Evolutionary conservation across 2,888 invertebrate genomes (phyloP), one percentile per base, ranked within the genome.

Genomic region (Drosophila pseudotakahashii): DNA sequence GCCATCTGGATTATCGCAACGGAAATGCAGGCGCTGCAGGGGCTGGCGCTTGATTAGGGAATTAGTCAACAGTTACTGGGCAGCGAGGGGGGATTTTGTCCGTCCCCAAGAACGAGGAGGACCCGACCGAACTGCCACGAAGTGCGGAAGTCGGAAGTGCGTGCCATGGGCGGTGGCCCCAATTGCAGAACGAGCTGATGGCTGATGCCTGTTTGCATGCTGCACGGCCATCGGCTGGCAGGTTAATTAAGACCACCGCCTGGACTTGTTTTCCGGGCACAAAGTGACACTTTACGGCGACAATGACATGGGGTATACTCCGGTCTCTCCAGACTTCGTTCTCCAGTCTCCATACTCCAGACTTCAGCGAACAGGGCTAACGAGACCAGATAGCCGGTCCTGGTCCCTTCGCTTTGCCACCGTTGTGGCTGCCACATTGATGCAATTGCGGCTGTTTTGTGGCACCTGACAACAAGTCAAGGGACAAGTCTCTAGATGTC

Each of bases 41-140:
- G 58, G n/a, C 32, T 41, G 63, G 36, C 30, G 34, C 51, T 64
- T 64, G 66, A 66, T 64, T 64, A 64, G 44, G 66, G 52, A 51
- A 64, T 66, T 64, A 64, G 64, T 51, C 62, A 48, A 47, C 32
- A 16, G 26, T 30, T 13, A 10, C 14, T 10, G 60, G 36, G 13
- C 48, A 32, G 14, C 13, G 11, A 32, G 9, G 48, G 48, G 48
- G 47, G 6, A 16, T 0, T 37, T 37, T 37, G 7, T n/a, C 37
- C 37, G 0, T 19, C 16, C 19, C 13, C n/a, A n/a, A 1, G 45
- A 26, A n/a, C n/a, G n/a, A 26, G 45, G 9, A n/a, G 23, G 44
- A 23, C 23, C 13, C 2, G 3, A 4, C 3, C 14, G 39, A 39
- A 1, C 52, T 39, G 39, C 41, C 16, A 30, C 42, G 16, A n/a